Evolutionary conservation across 1,140 invertebrate genomes (phyloP), one percentile per base, ranked within the genome.

Genomic region (Panulirus ornatus): DNA sequence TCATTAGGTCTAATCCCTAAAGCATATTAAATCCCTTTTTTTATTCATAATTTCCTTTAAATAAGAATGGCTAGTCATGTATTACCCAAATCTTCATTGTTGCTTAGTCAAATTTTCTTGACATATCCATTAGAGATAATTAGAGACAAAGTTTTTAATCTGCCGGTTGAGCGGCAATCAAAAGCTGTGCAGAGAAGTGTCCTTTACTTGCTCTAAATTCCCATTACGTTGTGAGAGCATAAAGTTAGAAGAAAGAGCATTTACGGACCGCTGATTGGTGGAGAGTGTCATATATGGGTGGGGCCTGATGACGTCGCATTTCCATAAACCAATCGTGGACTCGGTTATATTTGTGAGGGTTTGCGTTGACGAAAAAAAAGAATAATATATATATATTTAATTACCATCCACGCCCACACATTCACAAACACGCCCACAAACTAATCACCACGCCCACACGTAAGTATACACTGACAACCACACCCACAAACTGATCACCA

Each of bases 91-190:
- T 81, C 78, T 81, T 81, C 78, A 58, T 81, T 81, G 78, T 58
- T 54, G 47, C 27, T 30, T 27, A 51, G 47, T n/a, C 11, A 73
- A 66, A 84, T 84, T 73, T 84, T 84, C 58, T 51, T 73, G 83
- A 71, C 83, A 71, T 84, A 70, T 73, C 83, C 83, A 84, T 84
- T 84, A 84, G 63, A 73, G 83, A 71, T 71, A 84, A 84, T 73
- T 81, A 81, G 42, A 81, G 78, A 58, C 47, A 58, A 58, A 19
- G 78, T 81, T 58, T 70, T 44, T 51, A 73, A 84, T 47, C 66
- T 71, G 63, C 70, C 66, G 83, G 40, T 47, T 44, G 66, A 84
- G 83, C 63, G 66, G 30, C 73, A 63, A 84, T 47, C 58, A 71
- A 84, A 75, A 84, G 70, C 66, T 34, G 66, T 47, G 66, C 9